Evolutionary conservation across 2,888 invertebrate species (phyloP).

Genomic region (Anorthoa munda): DNA sequence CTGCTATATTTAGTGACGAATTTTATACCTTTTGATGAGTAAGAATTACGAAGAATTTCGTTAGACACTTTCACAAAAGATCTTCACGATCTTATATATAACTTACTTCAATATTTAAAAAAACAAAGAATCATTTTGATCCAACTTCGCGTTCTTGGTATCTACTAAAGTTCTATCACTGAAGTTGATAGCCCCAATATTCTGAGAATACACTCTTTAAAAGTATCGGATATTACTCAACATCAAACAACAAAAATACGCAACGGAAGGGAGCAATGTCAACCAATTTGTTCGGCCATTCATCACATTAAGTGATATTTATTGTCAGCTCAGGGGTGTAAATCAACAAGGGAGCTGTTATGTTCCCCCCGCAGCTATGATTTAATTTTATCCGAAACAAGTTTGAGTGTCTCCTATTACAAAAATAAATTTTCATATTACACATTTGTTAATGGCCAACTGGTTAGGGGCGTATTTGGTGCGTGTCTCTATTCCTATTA

Average conservation of each 20-base stretch:
- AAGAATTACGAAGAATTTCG: not conserved
- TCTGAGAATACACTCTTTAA: constrained; percentile 20
- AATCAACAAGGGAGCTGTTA: constrained; percentile 50
- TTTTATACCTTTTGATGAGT: not conserved
- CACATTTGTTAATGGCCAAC: constrained; percentile 11
- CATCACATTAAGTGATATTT: constrained; percentile 80
- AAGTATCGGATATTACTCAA: constrained; percentile 47
- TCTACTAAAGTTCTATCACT: not conserved
- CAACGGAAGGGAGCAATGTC: constrained; percentile 75
- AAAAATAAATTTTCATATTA: constrained; percentile 9
- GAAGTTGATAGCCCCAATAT: constrained; percentile 3
- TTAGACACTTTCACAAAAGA: not conserved
- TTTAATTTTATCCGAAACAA: constrained; percentile 49
- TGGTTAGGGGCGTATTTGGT: not conserved
- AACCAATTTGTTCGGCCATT: constrained; percentile 74
- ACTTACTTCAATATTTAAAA: not conserved
- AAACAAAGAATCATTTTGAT: not conserved
- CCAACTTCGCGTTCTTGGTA: not conserved
- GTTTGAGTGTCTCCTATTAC: constrained; percentile 18
- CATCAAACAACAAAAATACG: constrained; percentile 62
- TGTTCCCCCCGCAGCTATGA: constrained; percentile 36
- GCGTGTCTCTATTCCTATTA: not conserved
- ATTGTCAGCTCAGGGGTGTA: constrained; percentile 68
- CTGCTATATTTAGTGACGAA: not conserved
- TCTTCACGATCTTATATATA: not conserved